A percentile compares a stretch with the other conserved stretches of the same genome.
Conservation (phyloP, 2,797 vertebrate species). For the Cynopterus sphinx region DNA sequence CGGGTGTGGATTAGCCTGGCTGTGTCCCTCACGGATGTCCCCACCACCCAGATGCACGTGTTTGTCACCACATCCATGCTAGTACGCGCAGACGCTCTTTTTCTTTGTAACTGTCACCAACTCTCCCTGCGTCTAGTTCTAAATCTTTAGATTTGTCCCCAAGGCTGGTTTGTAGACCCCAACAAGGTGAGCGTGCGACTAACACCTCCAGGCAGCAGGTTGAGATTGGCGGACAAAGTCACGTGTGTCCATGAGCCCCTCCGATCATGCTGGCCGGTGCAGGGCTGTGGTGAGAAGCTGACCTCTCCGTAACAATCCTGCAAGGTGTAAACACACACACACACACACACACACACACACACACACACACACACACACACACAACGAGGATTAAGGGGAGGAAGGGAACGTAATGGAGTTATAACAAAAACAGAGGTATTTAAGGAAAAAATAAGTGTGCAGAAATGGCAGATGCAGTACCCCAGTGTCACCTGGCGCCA, state of each 20-base stretch:
- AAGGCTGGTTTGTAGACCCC: background rate
- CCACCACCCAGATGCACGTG: too few relatives aligned
- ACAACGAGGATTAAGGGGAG: too few relatives aligned
- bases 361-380: too few relatives aligned
- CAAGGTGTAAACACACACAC: too few relatives aligned
- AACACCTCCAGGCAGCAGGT: background rate
- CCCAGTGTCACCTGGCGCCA: background rate
- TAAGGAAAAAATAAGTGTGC: background rate
- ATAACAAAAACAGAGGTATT: background rate
- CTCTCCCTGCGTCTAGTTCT: background rate
- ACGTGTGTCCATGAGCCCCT: accelerated
- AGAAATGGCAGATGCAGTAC: background rate
- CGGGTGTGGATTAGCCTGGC: background rate
- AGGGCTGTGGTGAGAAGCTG: accelerated
- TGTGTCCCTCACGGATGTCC: accelerated
- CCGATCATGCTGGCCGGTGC: background rate
- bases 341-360: too few relatives aligned
- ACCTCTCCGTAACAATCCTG: too few relatives aligned
- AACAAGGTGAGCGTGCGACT: background rate
- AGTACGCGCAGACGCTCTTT: too few relatives aligned
- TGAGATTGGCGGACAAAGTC: background rate
- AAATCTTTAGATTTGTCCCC: background rate
- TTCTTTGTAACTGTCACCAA: background rate
- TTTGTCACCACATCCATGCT: too few relatives aligned
- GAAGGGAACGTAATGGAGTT: background rate